These are phyloP conservation scores for Chalcis sispes DNA, from an alignment of 2,888 invertebrate genomes.

Conservation along the genomic window DNA sequence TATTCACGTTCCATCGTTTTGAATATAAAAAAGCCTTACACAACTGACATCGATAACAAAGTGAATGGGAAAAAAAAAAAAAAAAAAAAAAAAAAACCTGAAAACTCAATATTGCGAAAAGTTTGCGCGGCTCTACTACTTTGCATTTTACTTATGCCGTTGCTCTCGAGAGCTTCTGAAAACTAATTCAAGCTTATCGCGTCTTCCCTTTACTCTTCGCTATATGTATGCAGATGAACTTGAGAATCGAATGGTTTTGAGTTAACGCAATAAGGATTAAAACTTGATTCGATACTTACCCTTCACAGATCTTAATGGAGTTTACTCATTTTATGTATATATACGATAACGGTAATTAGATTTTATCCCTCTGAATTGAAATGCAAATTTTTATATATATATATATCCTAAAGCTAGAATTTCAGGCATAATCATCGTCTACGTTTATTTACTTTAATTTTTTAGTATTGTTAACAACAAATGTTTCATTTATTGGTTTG, in stretches of 20 bases:
- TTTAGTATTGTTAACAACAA: no score
- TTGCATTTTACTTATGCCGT: slow-evolving; percentile 39
- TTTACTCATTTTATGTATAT: not conserved
- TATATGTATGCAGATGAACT: not conserved
- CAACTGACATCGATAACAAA: not conserved
- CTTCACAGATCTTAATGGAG: slow-evolving; percentile 23
- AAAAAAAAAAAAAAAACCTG: slow-evolving; percentile 19
- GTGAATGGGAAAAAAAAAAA: not conserved
- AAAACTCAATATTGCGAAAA: slow-evolving; percentile 44
- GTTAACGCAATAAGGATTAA: slow-evolving; percentile 35
- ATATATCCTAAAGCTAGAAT: no score
- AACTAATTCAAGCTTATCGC: slow-evolving; percentile 48
- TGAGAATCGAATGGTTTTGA: slow-evolving; percentile 26
- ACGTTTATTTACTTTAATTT: no score
- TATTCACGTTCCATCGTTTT: not conserved
- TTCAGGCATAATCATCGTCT: no score
- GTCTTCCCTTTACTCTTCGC: not conserved
- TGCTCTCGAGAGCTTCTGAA: slow-evolving; percentile 13
- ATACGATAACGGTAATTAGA: no score
- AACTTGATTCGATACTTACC: not conserved
- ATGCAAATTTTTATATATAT: no score
- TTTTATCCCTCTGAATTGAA: no score
- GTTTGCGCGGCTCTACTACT: slow-evolving; percentile 12
- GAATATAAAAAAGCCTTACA: slow-evolving; percentile 12
- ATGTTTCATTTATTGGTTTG: no score